Percentiles rank a stretch among this genome's conserved stretches.
Evolutionary conservation across 2,113 vertebrate genomes (phyloP).

Genomic region (Labeo catla): DNA sequence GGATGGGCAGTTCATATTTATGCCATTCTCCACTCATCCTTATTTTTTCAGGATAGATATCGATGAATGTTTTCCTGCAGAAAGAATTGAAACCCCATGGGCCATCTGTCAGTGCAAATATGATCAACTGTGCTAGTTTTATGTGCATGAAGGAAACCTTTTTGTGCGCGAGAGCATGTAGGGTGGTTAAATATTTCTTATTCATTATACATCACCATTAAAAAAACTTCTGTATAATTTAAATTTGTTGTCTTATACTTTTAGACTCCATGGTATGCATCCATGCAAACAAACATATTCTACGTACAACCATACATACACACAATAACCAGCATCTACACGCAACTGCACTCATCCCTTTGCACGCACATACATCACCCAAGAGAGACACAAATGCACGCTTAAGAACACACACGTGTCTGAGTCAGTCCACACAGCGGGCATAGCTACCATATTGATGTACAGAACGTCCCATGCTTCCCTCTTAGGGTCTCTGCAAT

Average conservation of each 20-base stretch:
- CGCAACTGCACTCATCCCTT: neutral
- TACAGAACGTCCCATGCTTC: neutral
- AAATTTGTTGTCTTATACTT: neutral
- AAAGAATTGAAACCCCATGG: neutral
- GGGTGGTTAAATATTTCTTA: neutral
- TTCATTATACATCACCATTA: neutral
- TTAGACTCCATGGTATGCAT: neutral
- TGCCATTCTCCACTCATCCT: constrained; percentile 2
- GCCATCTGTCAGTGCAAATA: constrained; percentile 39
- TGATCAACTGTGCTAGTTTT: constrained; percentile 30
- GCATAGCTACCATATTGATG: neutral
- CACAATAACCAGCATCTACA: neutral
- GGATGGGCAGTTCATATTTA: constrained; percentile 22
- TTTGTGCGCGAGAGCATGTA: neutral
- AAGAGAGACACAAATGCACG: constrained; percentile 20
- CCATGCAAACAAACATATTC: neutral
- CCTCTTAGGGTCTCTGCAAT: neutral
- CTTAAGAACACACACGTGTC: constrained; percentile 35
- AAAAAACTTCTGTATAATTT: neutral
- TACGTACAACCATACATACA: neutral
- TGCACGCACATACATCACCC: constrained; percentile 3
- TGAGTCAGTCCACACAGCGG: neutral
- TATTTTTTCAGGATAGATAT: constrained; percentile 11
- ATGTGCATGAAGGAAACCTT: neutral
- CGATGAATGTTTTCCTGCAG: constrained; percentile 22